Percentiles rank a stretch among this genome's conserved stretches.
phyloP scores from a whole-genome alignment of 2,888 invertebrate genomes.

The Dendrolimus pini region DNA sequence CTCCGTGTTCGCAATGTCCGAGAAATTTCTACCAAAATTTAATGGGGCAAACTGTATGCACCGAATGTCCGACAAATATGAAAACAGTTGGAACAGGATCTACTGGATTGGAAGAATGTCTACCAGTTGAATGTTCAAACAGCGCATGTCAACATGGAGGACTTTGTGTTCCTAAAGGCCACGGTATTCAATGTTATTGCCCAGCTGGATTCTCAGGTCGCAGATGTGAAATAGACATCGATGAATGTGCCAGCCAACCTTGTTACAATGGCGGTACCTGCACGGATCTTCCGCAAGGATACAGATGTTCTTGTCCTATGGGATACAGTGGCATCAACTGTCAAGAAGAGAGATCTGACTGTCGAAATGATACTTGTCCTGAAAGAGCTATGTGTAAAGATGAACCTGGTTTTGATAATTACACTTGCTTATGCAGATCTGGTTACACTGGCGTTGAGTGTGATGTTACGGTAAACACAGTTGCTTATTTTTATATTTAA shows the following conservation, averaged over 20 bases:
- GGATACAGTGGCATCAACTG: conserved; percentile 96
- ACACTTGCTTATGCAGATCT: conserved; percentile 93
- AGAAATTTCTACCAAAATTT: conserved; percentile 93
- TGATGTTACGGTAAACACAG: conserved; percentile 84
- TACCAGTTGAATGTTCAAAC: conserved; percentile 90
- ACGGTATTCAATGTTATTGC: conserved; percentile 93
- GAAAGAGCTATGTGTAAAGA: conserved; percentile 98
- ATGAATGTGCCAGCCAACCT: conserved; percentile 95
- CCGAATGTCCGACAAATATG: conserved; percentile 94
- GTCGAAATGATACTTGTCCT: conserved; percentile 92
- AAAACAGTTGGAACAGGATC: conserved; percentile 89
- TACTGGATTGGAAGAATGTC: conserved; percentile 89
- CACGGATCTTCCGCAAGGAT: conserved; percentile 94
- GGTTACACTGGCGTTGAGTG: conserved; percentile 96
- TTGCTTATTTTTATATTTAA: neutral
- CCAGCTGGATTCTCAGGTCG: conserved; percentile 96
- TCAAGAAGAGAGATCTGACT: conserved; percentile 94
- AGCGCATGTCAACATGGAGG: conserved; percentile 94
- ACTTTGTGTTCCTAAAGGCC: conserved; percentile 91
- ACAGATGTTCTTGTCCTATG: conserved; percentile 90
- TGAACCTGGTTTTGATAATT: conserved; percentile 91
- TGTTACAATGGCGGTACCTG: conserved; percentile 96
- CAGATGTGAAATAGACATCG: conserved; percentile 95
- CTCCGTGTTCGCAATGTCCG: conserved; percentile 95
- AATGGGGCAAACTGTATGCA: conserved; percentile 89